phyloP scores from a whole-genome alignment of 2,888 invertebrate genomes.

The Synanthedon tipuliformis region DNA sequence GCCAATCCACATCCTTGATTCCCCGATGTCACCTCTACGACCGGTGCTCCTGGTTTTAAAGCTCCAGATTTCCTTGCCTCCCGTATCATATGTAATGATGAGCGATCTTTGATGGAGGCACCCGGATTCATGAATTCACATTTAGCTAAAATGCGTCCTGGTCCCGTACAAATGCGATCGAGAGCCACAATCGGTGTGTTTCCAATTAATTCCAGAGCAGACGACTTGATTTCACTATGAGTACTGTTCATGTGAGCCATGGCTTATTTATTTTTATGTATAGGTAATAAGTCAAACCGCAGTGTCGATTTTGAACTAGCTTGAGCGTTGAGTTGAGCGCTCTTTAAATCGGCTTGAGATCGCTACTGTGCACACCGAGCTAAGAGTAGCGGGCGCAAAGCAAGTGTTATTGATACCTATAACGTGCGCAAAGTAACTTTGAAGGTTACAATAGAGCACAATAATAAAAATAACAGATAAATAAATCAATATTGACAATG shows the following conservation, averaged over 20 bases:
- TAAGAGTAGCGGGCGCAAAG: neutral
- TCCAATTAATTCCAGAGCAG: slow-evolving; percentile 56
- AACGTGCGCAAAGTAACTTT: neutral
- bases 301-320: neutral
- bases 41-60: slow-evolving; percentile 40
- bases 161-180: slow-evolving; percentile 49
- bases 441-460: too few species aligned
- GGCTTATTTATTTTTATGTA: slow-evolving; percentile 19
- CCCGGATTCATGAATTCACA: slow-evolving; percentile 65
- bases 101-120: slow-evolving; percentile 56
- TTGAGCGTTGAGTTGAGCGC: neutral
- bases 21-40: slow-evolving; percentile 55
- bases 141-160: slow-evolving; percentile 55
- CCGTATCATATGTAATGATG: slow-evolving; percentile 48
- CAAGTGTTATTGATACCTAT: neutral
- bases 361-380: neutral
- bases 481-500: too few species aligned
- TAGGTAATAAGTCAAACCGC: slow-evolving; percentile 28
- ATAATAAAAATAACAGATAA: too few species aligned
- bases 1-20: slow-evolving; percentile 61
- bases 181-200: slow-evolving; percentile 56
- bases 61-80: slow-evolving; percentile 35
- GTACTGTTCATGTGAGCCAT: slow-evolving; percentile 16
- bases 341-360: neutral
- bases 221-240: slow-evolving; percentile 45